Evolutionary conservation across 2,888 invertebrate genomes (phyloP), one percentile per base, ranked within the genome.

Genomic region (Lumbricus terrestris): DNA sequence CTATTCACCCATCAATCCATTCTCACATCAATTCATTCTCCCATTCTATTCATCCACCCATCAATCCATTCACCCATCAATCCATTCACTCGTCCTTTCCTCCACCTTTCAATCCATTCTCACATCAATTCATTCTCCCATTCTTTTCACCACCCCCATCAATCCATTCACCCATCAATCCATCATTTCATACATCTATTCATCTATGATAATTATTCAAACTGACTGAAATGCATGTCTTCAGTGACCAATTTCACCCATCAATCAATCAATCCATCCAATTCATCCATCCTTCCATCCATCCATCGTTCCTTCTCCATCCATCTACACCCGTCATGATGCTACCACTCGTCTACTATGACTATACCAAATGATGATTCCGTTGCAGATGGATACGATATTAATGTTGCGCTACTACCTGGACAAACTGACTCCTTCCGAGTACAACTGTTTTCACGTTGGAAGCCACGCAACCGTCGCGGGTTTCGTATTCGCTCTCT

Each of bases 401-500:
- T 54, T 92, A 91, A 92, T 92, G 92, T 89, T 92, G 89, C 54
- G 92, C 83, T 69, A 89, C 33, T 92, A 92, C 90, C 90, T 92
- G 23, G 88, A 90, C 82, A 91, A 90, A 83, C 90, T 92, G 82
- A 92, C 92, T 13, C 34, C 42, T 29, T 92, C 92, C 29, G 92
- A 92, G 90, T 92, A 92, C 91, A 91, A 92, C 89, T 91, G 91
- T 34, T 91, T 92, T 88, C 90, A 92, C 34, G 92, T 92, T 8
- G 92, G 92, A 35, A 91, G 91, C 88, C 92, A 92, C 88, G 91
- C 92, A 16, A 92, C 92, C 3, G 91, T 92, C 6, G 92, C 92
- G 23, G 92, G 92, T 20, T 92, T 92, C 89, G 91, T 91, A 54
- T 92, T 92, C 88, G 92, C 92, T 13, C 90, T 91, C 33, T 92